These are phyloP conservation scores for Dendrolimus kikuchii DNA, from an alignment of 1,140 invertebrate species.

Conservation along the genomic window DNA sequence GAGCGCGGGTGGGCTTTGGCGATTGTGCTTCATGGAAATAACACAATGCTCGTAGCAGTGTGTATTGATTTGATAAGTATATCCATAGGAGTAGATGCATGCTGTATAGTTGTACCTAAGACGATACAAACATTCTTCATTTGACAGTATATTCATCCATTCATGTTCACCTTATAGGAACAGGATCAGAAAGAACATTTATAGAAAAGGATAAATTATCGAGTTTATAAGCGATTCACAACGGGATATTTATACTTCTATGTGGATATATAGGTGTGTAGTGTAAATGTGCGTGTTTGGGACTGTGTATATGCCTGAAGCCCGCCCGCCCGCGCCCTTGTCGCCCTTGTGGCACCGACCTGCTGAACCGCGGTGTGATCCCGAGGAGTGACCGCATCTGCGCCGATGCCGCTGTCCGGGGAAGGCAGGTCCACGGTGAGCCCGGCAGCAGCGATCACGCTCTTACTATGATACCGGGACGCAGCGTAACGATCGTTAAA, in stretches of 20 bases:
- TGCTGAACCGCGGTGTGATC: constrained; percentile 91
- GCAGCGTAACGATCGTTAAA: constrained; percentile 64
- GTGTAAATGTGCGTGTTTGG: constrained; percentile 18
- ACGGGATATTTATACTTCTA: no score
- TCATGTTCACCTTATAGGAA: not conserved
- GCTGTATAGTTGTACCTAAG: constrained; percentile 21
- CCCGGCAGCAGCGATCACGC: constrained; percentile 77
- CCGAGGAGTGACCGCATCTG: constrained; percentile 90
- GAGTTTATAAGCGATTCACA: no score
- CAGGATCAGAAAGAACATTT: no score
- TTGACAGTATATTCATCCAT: constrained; percentile 3
- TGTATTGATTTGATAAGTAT: no score
- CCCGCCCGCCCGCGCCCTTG: constrained; percentile 50
- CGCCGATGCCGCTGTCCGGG: constrained; percentile 92
- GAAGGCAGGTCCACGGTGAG: constrained; percentile 93
- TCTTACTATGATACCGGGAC: constrained; percentile 67
- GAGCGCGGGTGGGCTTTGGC: constrained; percentile 55
- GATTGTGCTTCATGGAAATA: constrained; percentile 6
- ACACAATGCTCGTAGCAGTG: no score
- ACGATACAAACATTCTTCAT: no score
- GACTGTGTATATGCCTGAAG: constrained; percentile 28
- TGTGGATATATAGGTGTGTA: not conserved
- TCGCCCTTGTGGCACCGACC: constrained; percentile 73
- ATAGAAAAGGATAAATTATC: no score
- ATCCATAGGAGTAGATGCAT: no score